Conservation (phyloP, 1,140 invertebrate genomes). For the Cotesia glomerata region DNA sequence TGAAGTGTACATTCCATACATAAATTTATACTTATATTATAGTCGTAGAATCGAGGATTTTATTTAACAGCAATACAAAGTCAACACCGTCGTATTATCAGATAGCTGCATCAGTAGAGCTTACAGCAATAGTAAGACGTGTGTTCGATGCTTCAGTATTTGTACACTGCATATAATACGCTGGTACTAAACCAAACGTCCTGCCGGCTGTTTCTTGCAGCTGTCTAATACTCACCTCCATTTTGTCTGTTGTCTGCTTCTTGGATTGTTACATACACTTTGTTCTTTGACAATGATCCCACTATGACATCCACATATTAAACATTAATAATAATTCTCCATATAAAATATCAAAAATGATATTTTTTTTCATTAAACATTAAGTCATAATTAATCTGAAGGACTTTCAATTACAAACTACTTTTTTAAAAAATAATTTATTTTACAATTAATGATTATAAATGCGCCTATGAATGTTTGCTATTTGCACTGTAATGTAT, state of each 20-base stretch:
- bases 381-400: too few relatives aligned
- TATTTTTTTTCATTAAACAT: too few relatives aligned
- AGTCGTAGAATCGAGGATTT: too few relatives aligned
- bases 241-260: neutral
- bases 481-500: neutral
- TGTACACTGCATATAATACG: too few relatives aligned
- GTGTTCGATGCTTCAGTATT: neutral
- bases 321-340: neutral
- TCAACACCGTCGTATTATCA: too few relatives aligned
- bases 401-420: too few relatives aligned
- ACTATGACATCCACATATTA: neutral
- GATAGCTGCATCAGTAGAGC: neutral
- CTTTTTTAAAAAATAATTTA: too few relatives aligned
- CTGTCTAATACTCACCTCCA: conserved; percentile 31
- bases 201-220: conserved; percentile 45
- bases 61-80: too few relatives aligned
- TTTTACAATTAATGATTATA: too few relatives aligned
- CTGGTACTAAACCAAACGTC: conserved; percentile 3
- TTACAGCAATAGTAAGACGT: neutral
- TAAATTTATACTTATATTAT: neutral
- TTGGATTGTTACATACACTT: neutral
- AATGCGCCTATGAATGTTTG: neutral
- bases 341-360: too few relatives aligned
- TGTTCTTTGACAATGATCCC: neutral
- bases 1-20: neutral